phyloP scores from a whole-genome alignment of 2,888 invertebrate species.

The Mactromeris polynyma region DNA sequence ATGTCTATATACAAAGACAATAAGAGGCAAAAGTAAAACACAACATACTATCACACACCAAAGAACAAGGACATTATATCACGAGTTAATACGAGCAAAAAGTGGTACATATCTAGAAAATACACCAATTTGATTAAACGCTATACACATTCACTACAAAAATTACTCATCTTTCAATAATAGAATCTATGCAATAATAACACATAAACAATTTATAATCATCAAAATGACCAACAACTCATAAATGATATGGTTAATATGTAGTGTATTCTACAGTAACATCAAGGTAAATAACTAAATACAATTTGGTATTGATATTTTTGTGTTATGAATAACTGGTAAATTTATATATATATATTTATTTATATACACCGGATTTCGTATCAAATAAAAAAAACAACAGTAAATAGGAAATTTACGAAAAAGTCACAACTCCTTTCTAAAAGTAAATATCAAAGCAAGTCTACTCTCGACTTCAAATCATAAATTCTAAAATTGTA shows the following conservation, averaged over 20 bases:
- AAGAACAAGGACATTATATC: conserved; percentile 11
- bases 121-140: conserved; percentile 14
- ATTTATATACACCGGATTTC: conserved; percentile 16
- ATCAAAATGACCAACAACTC: conserved; percentile 5
- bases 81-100: conserved; percentile 12
- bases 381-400: conserved; percentile 12
- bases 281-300: conserved; percentile 1
- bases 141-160: conserved; percentile 2
- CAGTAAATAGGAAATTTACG: background rate
- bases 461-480: background rate
- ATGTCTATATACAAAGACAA: background rate
- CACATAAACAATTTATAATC: conserved; percentile 5
- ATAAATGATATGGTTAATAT: conserved; percentile 5
- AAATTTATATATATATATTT: conserved; percentile 7
- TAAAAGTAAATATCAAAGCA: background rate
- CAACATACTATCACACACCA: conserved; percentile 17
- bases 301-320: conserved; percentile 12
- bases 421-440: conserved; percentile 8
- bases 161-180: conserved; percentile 5
- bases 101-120: background rate
- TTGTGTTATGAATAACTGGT: background rate
- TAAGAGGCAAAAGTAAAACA: background rate
- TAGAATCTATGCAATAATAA: conserved; percentile 16
- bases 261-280: background rate
- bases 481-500: background rate